Evolutionary conservation across 2,113 vertebrate genomes (phyloP).

Genomic region (Noctilio leporinus): DNA sequence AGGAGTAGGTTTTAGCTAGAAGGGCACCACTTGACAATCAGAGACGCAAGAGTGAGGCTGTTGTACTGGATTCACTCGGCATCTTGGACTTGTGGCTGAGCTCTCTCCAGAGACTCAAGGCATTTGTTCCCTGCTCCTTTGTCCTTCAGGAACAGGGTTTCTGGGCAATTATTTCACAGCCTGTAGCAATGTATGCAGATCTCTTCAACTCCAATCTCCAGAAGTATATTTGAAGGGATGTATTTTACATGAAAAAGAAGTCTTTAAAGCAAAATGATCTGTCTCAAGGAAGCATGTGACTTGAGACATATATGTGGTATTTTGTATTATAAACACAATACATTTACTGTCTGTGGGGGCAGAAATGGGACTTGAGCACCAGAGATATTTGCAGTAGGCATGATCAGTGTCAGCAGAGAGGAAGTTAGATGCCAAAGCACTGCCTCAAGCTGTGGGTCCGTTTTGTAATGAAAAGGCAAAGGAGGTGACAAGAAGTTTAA

Average conservation of each 20-base stretch:
- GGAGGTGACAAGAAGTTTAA: constrained; percentile 42
- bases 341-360: constrained; percentile 53
- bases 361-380: constrained; percentile 58
- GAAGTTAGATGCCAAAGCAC: not conserved
- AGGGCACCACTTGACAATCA: not conserved
- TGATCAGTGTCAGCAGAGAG: constrained; percentile 35
- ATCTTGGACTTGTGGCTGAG: not conserved
- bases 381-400: constrained; percentile 44
- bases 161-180: constrained; percentile 77
- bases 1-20: not conserved
- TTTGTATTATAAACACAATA: constrained; percentile 56
- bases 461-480: constrained; percentile 52
- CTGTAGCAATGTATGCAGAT: constrained; percentile 64
- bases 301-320: constrained; percentile 51
- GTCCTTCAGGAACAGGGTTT: constrained; percentile 65
- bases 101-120: not conserved
- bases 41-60: not conserved
- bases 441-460: constrained; percentile 2
- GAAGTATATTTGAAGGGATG: constrained; percentile 58
- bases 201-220: constrained; percentile 67
- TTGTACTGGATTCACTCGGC: not conserved
- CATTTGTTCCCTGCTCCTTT: not conserved
- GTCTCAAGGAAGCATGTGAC: constrained; percentile 55
- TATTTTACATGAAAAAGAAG: constrained; percentile 75
- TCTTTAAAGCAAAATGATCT: constrained; percentile 59